Evolutionary conservation across 2,888 invertebrate species (phyloP).

Genomic region (Sarcophaga carnaria): DNA sequence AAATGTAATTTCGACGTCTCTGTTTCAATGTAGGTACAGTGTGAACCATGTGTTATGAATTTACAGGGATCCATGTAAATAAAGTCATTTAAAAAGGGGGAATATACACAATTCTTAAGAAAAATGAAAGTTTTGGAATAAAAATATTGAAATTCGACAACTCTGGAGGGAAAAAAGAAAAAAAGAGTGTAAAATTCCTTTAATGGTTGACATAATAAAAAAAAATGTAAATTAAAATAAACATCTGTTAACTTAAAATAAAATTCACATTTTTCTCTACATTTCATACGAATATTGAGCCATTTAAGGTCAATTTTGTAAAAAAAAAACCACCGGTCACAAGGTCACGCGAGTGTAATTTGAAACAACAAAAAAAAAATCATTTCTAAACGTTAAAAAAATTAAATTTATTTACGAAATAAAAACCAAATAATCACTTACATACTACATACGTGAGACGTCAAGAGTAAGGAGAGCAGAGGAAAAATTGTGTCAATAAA

Average conservation of each 20-base stretch:
- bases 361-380: constrained; percentile 39
- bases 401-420: background rate
- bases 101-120: background rate
- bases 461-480: too few relatives aligned
- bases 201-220: background rate
- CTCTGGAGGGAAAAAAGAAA: too few relatives aligned
- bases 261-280: constrained; percentile 19
- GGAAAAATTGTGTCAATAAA: background rate
- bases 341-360: constrained; percentile 42
- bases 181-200: background rate
- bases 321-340: constrained; percentile 34
- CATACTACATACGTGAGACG: too few relatives aligned
- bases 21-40: too few relatives aligned
- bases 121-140: background rate
- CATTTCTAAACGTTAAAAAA: background rate
- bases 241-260: constrained; percentile 35
- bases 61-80: background rate
- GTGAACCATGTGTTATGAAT: background rate
- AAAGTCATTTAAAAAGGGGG: background rate
- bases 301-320: constrained; percentile 56
- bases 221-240: background rate
- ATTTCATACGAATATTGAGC: constrained; percentile 40
- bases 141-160: too few relatives aligned
- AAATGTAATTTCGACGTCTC: too few relatives aligned
- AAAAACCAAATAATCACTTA: too few relatives aligned